Conservation (phyloP, 2,113 vertebrate species). For the Prunella himalayana region DNA sequence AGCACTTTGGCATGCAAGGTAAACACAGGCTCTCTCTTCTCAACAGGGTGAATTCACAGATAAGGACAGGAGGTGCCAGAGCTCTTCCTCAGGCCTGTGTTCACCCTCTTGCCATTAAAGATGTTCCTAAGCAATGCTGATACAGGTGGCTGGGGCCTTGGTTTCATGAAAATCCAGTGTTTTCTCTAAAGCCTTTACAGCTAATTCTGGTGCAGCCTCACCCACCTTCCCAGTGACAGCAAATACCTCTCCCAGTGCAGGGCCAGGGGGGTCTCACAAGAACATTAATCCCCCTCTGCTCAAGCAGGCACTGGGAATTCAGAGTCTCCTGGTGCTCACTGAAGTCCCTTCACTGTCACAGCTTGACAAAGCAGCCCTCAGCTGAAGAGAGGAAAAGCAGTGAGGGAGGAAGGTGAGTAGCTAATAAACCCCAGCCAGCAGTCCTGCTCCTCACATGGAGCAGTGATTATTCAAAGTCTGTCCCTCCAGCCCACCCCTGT, state of each 20-base stretch:
- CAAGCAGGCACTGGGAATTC: not conserved
- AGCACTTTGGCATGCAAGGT: not conserved
- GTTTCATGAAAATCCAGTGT: not conserved
- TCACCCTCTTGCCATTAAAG: not conserved
- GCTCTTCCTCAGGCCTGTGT: not conserved
- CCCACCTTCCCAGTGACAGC: not conserved
- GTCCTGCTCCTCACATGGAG: not conserved
- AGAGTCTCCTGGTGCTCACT: not conserved
- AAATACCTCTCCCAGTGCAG: not conserved
- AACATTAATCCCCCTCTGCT: not conserved
- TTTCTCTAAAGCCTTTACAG: not conserved
- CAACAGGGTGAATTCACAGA: not conserved
- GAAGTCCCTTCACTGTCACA: not conserved
- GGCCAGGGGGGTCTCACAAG: not conserved
- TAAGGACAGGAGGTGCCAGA: not conserved
- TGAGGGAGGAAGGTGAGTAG: not conserved
- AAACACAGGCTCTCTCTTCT: not conserved
- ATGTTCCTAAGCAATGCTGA: not conserved
- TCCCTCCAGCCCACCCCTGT: accelerated
- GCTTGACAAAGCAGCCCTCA: not conserved
- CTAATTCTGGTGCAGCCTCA: not conserved
- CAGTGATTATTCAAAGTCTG: not conserved
- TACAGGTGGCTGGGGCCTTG: not conserved
- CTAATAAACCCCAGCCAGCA: not conserved
- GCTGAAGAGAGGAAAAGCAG: not conserved